Base-by-base conservation (phyloP, 2,113 vertebrate species). In the Eira barbara region DNA sequence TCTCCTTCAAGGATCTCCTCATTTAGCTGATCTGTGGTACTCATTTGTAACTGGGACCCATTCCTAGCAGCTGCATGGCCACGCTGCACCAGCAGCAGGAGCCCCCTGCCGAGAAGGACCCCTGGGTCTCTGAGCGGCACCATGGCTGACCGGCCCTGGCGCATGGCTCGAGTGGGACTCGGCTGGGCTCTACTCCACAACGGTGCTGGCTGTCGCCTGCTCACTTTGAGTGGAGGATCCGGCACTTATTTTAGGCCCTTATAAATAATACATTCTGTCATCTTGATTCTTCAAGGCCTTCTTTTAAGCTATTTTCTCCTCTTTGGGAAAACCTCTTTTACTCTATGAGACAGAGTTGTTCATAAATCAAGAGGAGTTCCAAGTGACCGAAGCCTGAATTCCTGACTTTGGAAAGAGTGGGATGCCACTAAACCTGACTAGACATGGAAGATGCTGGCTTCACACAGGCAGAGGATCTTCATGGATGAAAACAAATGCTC, bases 211-310 rank as follows among this genome's bases (percentile, higher is more conserved):
- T 97, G 94, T 93, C 73, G 39, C 91, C 91, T 89, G 94, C 94
- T 98, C 63, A 74, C 80, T 97, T 69, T 17, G 9, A 96, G 94
- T 92, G 52, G 97, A 98, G 78, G 93, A 95, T 95, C 95, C 31
- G 0, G 69, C 91, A 97, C 91, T 97, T 97, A 97, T 97, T 97
- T 97, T 97, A 95, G 96, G 76, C 27, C 91, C 91, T 98, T 95
- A 98, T 97, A 97, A 95, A 98, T 98, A 98, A 97, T 96, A 97
- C 97, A 97, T 97, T 97, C 96, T 97, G 92, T 92, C 96, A 97
- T 98, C 84, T 92, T 91, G 95, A 97, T 91, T 97, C 94, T 98
- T 95, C 92, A 95, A 97, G 97, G 79, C 91, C 79, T 96, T 95
- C 79, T 89, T 95, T 94, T 90, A 90, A 96, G 88, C 97, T 95